Evolutionary conservation across 2,797 vertebrate species (phyloP).

Genomic region (Adelosebastes latens): DNA sequence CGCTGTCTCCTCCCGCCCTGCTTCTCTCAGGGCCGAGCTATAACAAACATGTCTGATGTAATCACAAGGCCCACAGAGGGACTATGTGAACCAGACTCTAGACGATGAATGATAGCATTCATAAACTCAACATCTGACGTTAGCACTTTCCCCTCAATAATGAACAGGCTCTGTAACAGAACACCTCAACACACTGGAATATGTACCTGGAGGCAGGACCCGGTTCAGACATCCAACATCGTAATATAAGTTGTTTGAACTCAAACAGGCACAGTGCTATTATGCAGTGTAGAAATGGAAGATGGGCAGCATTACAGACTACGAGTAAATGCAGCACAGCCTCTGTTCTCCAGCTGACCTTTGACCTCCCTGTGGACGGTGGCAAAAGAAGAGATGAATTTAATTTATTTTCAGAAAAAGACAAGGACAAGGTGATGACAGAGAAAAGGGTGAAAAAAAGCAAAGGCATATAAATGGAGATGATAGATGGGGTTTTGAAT

Average conservation of each 20-base stretch:
- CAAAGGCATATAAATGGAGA: not conserved
- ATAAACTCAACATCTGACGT: slow-evolving; percentile 48
- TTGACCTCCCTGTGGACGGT: not conserved
- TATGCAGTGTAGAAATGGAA: not conserved
- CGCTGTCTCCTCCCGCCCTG: slow-evolving; percentile 10
- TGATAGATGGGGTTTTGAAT: slow-evolving; percentile 39
- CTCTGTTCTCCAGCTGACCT: slow-evolving; percentile 12
- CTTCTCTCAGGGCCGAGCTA: slow-evolving; percentile 11
- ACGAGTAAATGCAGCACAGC: not conserved
- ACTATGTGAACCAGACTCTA: slow-evolving; percentile 54
- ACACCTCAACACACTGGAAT: slow-evolving; percentile 1
- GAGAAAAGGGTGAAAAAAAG: not conserved
- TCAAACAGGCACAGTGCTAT: not conserved
- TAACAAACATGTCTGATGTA: slow-evolving; percentile 46
- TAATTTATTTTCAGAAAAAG: not conserved
- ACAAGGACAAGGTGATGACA: not conserved
- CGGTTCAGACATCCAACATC: not conserved
- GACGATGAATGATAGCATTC: slow-evolving; percentile 72
- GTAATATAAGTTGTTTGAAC: not conserved
- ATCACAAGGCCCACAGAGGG: slow-evolving; percentile 49
- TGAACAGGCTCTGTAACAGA: slow-evolving; percentile 35
- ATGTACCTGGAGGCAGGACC: not conserved
- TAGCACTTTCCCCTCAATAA: slow-evolving; percentile 34
- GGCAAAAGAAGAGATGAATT: not conserved
- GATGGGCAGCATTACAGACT: not conserved